A percentile compares a stretch with the other conserved stretches of the same genome.
phyloP scores from a whole-genome alignment of 2,888 invertebrate species.

The Nomada lathburiana region DNA sequence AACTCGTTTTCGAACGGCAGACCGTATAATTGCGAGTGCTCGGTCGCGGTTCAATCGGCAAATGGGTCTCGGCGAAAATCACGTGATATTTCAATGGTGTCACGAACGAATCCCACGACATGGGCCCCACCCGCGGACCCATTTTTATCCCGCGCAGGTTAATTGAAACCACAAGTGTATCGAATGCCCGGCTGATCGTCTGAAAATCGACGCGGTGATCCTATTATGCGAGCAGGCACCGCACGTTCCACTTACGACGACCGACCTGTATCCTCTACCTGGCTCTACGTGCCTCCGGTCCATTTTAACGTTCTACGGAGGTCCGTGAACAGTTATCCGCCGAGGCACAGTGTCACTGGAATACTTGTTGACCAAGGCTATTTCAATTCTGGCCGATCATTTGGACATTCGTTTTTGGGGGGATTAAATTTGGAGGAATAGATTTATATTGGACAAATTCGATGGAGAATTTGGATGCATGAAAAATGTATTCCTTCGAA shows the following conservation, averaged over 20 bases:
- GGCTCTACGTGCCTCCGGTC: background rate
- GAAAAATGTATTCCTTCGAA: no score
- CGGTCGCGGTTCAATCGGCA: constrained; percentile 69
- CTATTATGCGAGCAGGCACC: background rate
- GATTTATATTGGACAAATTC: no score
- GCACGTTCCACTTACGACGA: constrained; percentile 9
- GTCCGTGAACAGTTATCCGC: background rate
- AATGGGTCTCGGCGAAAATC: constrained; percentile 61
- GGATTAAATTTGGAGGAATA: no score
- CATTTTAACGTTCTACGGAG: constrained; percentile 5
- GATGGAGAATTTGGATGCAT: no score
- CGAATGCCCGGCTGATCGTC: constrained; percentile 6
- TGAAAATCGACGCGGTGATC: constrained; percentile 11
- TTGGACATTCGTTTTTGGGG: no score
- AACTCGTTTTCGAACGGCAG: constrained; percentile 69
- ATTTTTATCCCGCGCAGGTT: constrained; percentile 34
- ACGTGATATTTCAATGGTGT: constrained; percentile 59
- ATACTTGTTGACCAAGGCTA: background rate
- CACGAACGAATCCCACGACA: constrained; percentile 50
- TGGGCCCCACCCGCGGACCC: background rate
- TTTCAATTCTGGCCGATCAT: no score
- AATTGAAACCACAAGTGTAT: constrained; percentile 61
- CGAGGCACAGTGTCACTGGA: background rate
- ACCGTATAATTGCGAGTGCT: constrained; percentile 66
- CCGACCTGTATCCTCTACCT: background rate